Conservation (phyloP, 2,113 vertebrate species). For the Thryonomys swinderianus region DNA sequence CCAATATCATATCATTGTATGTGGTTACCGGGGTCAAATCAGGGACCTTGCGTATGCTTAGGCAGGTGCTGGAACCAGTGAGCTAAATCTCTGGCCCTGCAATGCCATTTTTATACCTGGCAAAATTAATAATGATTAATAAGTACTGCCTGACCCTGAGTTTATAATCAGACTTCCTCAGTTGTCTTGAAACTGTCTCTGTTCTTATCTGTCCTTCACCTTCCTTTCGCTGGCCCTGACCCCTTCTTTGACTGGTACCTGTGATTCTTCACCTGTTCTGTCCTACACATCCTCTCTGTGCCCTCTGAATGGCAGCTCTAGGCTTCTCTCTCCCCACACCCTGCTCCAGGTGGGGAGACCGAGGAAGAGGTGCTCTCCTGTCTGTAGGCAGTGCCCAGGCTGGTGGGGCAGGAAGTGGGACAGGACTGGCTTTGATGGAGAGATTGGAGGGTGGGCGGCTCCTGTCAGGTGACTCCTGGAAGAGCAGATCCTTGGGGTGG, state of each 20-base stretch:
- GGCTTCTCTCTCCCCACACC: neutral
- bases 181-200: neutral
- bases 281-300: neutral
- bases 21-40: too few species aligned
- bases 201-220: neutral
- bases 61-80: too few species aligned
- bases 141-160: neutral
- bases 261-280: conserved; percentile 2
- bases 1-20: too few species aligned
- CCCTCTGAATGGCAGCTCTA: neutral
- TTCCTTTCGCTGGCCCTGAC: neutral
- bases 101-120: conserved; percentile 1
- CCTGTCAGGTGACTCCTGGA: neutral
- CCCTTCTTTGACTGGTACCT: neutral
- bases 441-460: neutral
- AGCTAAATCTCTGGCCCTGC: too few species aligned
- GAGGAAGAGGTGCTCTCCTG: neutral
- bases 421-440: neutral
- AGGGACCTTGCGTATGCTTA: too few species aligned
- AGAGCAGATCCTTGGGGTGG: neutral
- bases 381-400: neutral
- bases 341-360: neutral
- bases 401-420: neutral
- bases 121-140: conserved; percentile 26
- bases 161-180: neutral